Evolutionary conservation across 1,140 invertebrate species (phyloP), one percentile per base, ranked within the genome.

Genomic region (Holcopasites calliopsidis): DNA sequence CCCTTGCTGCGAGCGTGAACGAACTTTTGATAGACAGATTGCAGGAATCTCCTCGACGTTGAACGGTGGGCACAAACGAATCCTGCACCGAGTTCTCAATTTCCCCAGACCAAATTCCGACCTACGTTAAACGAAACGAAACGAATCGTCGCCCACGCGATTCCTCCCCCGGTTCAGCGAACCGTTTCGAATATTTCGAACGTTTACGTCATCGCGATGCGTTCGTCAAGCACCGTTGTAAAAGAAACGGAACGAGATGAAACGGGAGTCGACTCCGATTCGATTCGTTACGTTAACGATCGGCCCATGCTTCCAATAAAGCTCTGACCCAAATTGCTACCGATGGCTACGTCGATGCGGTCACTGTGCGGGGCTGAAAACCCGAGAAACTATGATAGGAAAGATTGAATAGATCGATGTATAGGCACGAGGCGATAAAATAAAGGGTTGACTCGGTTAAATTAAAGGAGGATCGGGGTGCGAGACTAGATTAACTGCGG

Each of bases 241-340:
- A 54, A 65, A 71, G 47, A 50, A 71, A 77, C 42, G 40, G 44
- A 26, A 66, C 70, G 75, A 79, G 69, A 35, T 47, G 55, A 60
- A 40, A 57, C 76, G 44, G 35, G 69, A 40, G 55, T 33, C 65
- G 54, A 40, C 73, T 50, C 50, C 33, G 75, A 72, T 60, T 74
- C 75, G 65, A 82, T 83, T 82, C 77, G 65, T 83, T 83, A 82
- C 78, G 81, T 80, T 80, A 74, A 74, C 77, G 74, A 84, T 65
- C 74, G 73, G 61, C 73, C 77, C 70, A 60, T 58, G 66, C 50
- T 74, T 82, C 72, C 79, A 85, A 87, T 85, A 85, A 88, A 88
- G 77, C 82, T 83, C 47, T 86, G 86, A 88, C 86, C 85, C 66
- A 85, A 88, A 88, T 88, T 87, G 76, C 72, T 52, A 35, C n/a